These are phyloP conservation scores for Smutsia temminckii DNA, from an alignment of 2,797 vertebrate species.

Conservation along the genomic window DNA sequence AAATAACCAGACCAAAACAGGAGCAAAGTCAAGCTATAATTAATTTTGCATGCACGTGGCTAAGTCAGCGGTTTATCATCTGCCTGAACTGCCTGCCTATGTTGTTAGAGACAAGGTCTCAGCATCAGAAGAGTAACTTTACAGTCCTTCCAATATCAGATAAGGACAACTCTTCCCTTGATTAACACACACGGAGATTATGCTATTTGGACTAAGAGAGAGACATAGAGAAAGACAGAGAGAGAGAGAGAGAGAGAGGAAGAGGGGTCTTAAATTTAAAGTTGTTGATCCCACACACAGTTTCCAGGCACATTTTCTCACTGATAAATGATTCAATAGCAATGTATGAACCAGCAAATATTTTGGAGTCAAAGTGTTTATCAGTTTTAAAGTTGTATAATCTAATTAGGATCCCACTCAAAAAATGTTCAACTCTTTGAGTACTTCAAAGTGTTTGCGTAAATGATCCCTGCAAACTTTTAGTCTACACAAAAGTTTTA, in stretches of 20 bases:
- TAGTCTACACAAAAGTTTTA: neutral
- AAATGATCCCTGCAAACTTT: neutral
- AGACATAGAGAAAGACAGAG: too few relatives aligned
- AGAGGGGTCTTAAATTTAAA: neutral
- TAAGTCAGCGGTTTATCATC: neutral
- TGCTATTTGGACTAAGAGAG: neutral
- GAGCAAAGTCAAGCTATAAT: neutral
- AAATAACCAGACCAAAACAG: constrained; percentile 2
- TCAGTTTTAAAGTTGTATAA: neutral
- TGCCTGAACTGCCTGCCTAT: neutral
- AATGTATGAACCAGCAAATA: neutral
- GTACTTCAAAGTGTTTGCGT: neutral
- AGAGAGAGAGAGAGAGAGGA: neutral
- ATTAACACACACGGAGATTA: neutral
- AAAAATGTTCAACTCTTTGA: neutral
- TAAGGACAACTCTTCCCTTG: neutral
- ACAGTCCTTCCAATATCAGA: neutral
- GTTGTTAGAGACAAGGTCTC: neutral
- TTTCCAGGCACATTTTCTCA: neutral
- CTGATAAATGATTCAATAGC: neutral
- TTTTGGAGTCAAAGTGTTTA: neutral
- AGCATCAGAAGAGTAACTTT: neutral
- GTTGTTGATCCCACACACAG: neutral
- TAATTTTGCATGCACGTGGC: neutral
- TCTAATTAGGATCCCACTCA: neutral